Evolutionary conservation across 2,888 invertebrate genomes (phyloP).

Genomic region (Xestia sexstrigata): DNA sequence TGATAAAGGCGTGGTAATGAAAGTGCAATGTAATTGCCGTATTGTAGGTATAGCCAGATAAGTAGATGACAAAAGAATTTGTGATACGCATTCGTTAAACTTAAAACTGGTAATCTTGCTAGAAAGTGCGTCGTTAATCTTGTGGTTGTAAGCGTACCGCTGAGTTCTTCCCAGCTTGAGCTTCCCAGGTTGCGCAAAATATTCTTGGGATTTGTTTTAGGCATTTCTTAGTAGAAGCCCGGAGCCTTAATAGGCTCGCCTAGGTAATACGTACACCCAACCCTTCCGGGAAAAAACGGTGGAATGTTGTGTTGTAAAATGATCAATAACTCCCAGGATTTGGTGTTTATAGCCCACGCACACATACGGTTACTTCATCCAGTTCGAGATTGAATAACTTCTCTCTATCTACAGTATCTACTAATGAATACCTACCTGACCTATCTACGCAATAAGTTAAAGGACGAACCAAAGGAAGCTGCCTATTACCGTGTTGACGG

Average conservation of each 20-base stretch:
- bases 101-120: not conserved
- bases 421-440: constrained; percentile 20
- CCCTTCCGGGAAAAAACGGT: not conserved
- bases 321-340: not conserved
- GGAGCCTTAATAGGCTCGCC: not conserved
- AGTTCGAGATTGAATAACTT: not conserved
- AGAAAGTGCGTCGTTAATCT: not conserved
- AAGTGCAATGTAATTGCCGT: constrained; percentile 4
- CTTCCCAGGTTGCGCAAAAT: not conserved
- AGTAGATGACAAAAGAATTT: not conserved
- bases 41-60: too few relatives aligned
- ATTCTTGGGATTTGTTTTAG: not conserved
- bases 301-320: not conserved
- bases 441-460: constrained; percentile 3
- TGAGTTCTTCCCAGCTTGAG: not conserved
- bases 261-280: not conserved
- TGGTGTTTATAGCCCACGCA: not conserved
- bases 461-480: constrained; percentile 41
- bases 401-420: too few relatives aligned
- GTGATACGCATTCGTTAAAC: not conserved
- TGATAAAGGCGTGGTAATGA: constrained; percentile 14
- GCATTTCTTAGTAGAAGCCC: not conserved
- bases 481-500: constrained; percentile 42
- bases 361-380: not conserved
- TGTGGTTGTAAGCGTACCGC: not conserved